Percentiles rank a stretch among this genome's conserved stretches.
These are phyloP conservation scores for Eremobia ochroleuca DNA, from an alignment of 2,888 invertebrate species.

Conservation along the genomic window DNA sequence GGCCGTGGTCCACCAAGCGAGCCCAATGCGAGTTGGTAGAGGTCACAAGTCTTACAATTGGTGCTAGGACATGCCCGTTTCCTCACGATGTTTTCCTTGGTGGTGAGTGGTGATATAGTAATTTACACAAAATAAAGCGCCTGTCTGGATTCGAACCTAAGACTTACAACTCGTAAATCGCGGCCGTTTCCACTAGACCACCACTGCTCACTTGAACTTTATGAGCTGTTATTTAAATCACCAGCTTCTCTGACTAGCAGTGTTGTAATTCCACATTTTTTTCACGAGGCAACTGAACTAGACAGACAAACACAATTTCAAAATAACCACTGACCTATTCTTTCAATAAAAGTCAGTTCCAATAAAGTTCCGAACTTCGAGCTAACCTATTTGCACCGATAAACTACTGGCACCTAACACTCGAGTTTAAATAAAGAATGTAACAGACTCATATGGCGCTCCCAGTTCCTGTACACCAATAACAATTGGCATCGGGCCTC, in stretches of 20 bases:
- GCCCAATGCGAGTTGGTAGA: background rate
- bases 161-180: background rate
- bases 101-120: background rate
- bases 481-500: conserved; percentile 65
- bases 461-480: conserved; percentile 55
- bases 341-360: background rate
- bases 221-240: background rate
- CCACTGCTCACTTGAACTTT: background rate
- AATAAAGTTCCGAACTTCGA: conserved; percentile 2
- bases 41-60: background rate
- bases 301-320: background rate
- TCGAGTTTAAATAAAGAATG: conserved; percentile 53
- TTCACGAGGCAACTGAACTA: background rate
- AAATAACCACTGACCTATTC: background rate
- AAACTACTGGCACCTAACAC: conserved; percentile 35
- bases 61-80: background rate
- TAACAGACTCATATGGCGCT: conserved; percentile 41
- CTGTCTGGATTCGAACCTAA: background rate
- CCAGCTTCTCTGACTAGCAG: background rate
- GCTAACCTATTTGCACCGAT: conserved; percentile 24
- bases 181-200: background rate
- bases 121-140: background rate
- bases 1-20: background rate
- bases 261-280: too few relatives aligned
- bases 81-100: too few relatives aligned